Evolutionary conservation across 2,797 vertebrate genomes (phyloP), one percentile per base, ranked within the genome.

Genomic region (Macropodus opercularis): DNA sequence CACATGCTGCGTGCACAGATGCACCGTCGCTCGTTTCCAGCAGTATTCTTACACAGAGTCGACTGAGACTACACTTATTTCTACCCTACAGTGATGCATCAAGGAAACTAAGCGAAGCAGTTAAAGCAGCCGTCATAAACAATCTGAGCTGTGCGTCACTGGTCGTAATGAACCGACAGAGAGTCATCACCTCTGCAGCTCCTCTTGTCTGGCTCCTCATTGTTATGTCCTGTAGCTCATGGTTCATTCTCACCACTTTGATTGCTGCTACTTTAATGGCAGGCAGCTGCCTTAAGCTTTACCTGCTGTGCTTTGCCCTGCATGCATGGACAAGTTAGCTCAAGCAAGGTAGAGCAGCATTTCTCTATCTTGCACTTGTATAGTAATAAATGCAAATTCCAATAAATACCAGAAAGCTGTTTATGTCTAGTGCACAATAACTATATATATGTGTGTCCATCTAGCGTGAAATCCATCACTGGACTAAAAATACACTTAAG

Each of bases 1-100:
- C 27, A 39, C 14, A 35, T 32, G n/a, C 27, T 50, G 42, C 9
- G 8, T 53, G n/a, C 34, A 23, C 32, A 39, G 42, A 57, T 27
- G 52, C 13, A 40, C 6, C 32, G 36, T 23, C 13, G 24, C 23
- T 10, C 17, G 41, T 32, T n/a, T 22, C 19, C 38, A 39, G 27
- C 43, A 17, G 26, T 27, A 10, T 15, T 35, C n/a, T n/a, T 18
- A 8, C 5, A 4, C 42, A 47, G 23, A 54, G 21, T 61, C 21
- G 15, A 43, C 56, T 19, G 32, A 10, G 57, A 39, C 15, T 46
- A 4, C 29, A 19, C 36, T 41, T 9, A n/a, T 22, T 58, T 21
- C n/a, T 54, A 49, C 47, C 22, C 17, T 27, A 34, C 24, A 19
- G 36, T 9, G 19, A 22, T 27, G 14, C 21, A 19, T 18, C 11